Percentiles rank a stretch among this genome's conserved stretches.
phyloP scores from a whole-genome alignment of 1,140 invertebrate species.

The Daktulosphaira vitifoliae region DNA sequence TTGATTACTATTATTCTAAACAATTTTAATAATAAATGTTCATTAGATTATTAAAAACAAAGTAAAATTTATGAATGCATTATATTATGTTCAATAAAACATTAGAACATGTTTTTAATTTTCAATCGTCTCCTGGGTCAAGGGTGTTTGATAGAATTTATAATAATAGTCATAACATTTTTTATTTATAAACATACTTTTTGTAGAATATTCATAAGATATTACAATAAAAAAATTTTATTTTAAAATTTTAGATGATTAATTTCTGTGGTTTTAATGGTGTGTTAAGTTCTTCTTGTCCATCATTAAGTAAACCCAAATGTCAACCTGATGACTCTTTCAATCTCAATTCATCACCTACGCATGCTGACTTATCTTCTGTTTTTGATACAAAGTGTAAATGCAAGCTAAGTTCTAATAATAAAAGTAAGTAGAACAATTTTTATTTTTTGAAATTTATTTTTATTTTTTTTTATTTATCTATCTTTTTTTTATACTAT shows the following conservation, averaged over 20 bases:
- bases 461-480: neutral
- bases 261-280: constrained; percentile 37
- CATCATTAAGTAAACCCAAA: constrained; percentile 52
- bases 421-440: constrained; percentile 33
- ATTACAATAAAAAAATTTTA: neutral
- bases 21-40: neutral
- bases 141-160: no score
- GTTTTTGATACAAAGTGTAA: constrained; percentile 40
- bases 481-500: neutral
- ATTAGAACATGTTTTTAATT: no score
- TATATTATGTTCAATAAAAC: no score
- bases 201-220: neutral
- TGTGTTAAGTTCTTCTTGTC: constrained; percentile 64
- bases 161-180: no score
- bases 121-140: no score
- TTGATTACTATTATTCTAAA: no score
- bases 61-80: no score
- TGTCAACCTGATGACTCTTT: constrained; percentile 46
- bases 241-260: constrained; percentile 24
- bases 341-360: constrained; percentile 47
- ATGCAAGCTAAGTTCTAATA: constrained; percentile 30
- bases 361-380: constrained; percentile 40
- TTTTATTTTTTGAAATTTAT: neutral
- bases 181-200: no score
- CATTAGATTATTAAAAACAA: neutral